These are phyloP conservation scores for Haemorhous mexicanus DNA, from an alignment of 2,113 vertebrate genomes.

Conservation along the genomic window DNA sequence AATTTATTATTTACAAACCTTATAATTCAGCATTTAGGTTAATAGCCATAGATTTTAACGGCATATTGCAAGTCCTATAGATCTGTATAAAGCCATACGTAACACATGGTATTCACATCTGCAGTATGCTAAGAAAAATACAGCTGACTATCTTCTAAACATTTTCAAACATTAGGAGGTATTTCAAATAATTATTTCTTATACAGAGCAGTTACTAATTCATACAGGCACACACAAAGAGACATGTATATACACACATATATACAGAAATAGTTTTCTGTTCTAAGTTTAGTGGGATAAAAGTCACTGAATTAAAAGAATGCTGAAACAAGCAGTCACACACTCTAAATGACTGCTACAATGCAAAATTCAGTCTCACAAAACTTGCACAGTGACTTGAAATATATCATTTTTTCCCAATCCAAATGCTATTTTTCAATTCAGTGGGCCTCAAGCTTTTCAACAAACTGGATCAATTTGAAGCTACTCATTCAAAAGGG, in stretches of 20 bases:
- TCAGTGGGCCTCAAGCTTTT: slow-evolving; percentile 45
- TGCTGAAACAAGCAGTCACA: slow-evolving; percentile 18
- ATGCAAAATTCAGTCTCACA: background rate
- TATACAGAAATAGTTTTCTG: background rate
- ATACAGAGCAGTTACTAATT: background rate
- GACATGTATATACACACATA: background rate
- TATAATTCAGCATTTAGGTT: background rate
- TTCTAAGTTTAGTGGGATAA: background rate
- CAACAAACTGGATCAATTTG: slow-evolving; percentile 64
- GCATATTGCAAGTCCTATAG: background rate
- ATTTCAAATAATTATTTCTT: background rate
- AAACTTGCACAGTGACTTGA: background rate
- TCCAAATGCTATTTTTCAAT: slow-evolving; percentile 63
- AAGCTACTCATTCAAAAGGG: slow-evolving; percentile 66
- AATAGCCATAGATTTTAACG: background rate
- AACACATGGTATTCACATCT: background rate
- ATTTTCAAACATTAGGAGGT: background rate
- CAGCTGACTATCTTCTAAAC: background rate
- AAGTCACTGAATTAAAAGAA: slow-evolving; percentile 1
- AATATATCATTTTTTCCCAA: slow-evolving; percentile 39
- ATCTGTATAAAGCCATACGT: background rate
- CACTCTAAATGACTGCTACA: slow-evolving; percentile 2
- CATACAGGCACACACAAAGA: background rate
- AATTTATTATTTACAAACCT: background rate
- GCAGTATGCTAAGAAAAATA: background rate